Percentiles rank a stretch among this genome's conserved stretches.
Conservation (phyloP, 2,113 vertebrate species). For the Hirundichthys speculiger region DNA sequence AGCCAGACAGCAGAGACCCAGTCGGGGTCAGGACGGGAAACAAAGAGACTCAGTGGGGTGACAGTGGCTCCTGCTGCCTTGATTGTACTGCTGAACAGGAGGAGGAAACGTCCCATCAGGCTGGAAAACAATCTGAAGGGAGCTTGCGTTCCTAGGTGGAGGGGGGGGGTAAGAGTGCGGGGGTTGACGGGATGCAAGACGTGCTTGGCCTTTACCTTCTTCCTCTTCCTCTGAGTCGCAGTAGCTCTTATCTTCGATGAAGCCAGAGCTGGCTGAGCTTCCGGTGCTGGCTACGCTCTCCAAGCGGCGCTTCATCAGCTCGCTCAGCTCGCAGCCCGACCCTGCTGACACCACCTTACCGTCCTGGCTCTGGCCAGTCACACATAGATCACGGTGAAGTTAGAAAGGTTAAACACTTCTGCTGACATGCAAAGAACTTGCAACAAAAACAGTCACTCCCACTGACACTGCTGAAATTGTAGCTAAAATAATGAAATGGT, state of each 20-base stretch:
- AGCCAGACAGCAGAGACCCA: conserved; percentile 40
- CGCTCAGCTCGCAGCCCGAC: conserved; percentile 85
- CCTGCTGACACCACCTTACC: conserved; percentile 82
- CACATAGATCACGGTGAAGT: conserved; percentile 15
- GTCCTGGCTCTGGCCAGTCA: conserved; percentile 80
- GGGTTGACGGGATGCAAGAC: conserved; percentile 55
- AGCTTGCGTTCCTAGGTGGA: conserved; percentile 54
- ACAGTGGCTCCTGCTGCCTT: conserved; percentile 68
- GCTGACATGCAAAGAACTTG: conserved; percentile 10
- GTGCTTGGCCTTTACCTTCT: conserved; percentile 85
- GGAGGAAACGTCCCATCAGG: conserved; percentile 79
- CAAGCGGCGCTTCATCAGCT: conserved; percentile 90
- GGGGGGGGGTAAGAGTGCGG: not conserved
- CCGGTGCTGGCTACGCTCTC: conserved; percentile 94
- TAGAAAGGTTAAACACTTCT: not conserved
- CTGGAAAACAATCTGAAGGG: conserved; percentile 71
- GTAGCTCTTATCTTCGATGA: conserved; percentile 96
- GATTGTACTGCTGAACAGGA: conserved; percentile 73
- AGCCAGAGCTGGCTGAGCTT: conserved; percentile 93
- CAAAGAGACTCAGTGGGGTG: conserved; percentile 74
- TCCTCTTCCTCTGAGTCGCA: conserved; percentile 95
- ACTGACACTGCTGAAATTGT: not conserved
- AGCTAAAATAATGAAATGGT: not conserved
- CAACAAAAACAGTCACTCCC: conserved; percentile 8
- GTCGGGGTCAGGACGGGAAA: conserved; percentile 65